Base-by-base conservation (phyloP, 1,140 invertebrate species). In the Conopomorpha cramerella region DNA sequence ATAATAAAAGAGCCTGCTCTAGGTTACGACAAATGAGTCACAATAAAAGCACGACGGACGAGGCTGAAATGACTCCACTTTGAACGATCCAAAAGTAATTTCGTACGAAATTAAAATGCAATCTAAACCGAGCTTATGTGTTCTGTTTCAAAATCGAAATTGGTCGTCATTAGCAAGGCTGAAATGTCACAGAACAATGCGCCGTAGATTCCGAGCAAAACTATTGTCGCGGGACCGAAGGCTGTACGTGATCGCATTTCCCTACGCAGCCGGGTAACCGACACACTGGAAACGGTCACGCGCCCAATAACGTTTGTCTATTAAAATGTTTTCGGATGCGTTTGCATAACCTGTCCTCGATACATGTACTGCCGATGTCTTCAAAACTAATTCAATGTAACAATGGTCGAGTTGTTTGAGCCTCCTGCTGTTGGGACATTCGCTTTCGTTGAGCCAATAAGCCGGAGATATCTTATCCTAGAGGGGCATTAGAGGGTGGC, bases 151-250 rank as follows among this genome's bases (percentile, higher is more conserved):
- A 71, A 65, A 76, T 48, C 54, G 28, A 72, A 76, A 76, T 76
- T 76, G 64, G 61, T 72, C 55, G 65, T 71, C 54, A 72, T 76
- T 71, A 72, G 65, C 53, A 55, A 60, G 57, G 55, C 67, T 68
- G 53, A 74, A 74, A 72, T 74, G 67, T 74, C 70, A 74, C 67
- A 62, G 67, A 72, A 72, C 67, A 74, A 74, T 72, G 52, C 63
- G 37, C n/a, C n/a, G n/a, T n/a, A n/a, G n/a, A n/a, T n/a, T 47
- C 39, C 39, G 36, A 38, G 38, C 36, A 41, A 46, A 16, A 34
- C 27, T 28, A 30, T 52, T 63, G 62, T 63, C 58, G 46, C 50
- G 41, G 40, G 39, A 43, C 52, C 64, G 64, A 68, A 71, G 68
- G 68, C 61, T 57, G 70, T 46, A 72, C 70, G 70, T 74, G 70